Evolutionary conservation across 2,888 invertebrate genomes (phyloP).

Genomic region (Spodoptera exigua): DNA sequence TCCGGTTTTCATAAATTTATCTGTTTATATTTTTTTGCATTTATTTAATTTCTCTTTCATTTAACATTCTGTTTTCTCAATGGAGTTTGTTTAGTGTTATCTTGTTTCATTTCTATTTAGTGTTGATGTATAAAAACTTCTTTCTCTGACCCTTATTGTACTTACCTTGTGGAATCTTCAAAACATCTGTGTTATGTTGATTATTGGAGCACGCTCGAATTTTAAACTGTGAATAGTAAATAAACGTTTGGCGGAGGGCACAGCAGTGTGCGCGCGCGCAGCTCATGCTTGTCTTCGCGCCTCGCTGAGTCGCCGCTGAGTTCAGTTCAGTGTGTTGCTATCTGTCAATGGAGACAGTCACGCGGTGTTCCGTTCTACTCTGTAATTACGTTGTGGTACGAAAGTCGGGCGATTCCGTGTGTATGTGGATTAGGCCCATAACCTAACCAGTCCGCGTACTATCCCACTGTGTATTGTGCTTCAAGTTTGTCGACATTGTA

Average conservation of each 20-base stretch:
- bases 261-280: constrained; percentile 80
- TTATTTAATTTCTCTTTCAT: constrained; percentile 47
- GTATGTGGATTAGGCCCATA: constrained; percentile 60
- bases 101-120: neutral
- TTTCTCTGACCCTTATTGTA: constrained; percentile 54
- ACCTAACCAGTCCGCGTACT: constrained; percentile 32
- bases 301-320: constrained; percentile 52
- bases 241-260: constrained; percentile 81
- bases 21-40: constrained; percentile 30
- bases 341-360: constrained; percentile 84
- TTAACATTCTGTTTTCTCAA: constrained; percentile 1
- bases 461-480: constrained; percentile 67
- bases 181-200: constrained; percentile 77
- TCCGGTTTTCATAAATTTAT: constrained; percentile 39
- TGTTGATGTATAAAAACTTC: constrained; percentile 16
- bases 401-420: constrained; percentile 65
- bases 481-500: constrained; percentile 64
- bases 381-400: constrained; percentile 63
- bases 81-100: neutral
- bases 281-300: constrained; percentile 64
- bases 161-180: constrained; percentile 65
- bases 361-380: constrained; percentile 69
- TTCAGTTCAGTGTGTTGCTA: constrained; percentile 78
- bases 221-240: constrained; percentile 86
- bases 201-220: constrained; percentile 84